phyloP scores from a whole-genome alignment of 2,888 invertebrate genomes.

The Sarcophaga caerulescens region DNA sequence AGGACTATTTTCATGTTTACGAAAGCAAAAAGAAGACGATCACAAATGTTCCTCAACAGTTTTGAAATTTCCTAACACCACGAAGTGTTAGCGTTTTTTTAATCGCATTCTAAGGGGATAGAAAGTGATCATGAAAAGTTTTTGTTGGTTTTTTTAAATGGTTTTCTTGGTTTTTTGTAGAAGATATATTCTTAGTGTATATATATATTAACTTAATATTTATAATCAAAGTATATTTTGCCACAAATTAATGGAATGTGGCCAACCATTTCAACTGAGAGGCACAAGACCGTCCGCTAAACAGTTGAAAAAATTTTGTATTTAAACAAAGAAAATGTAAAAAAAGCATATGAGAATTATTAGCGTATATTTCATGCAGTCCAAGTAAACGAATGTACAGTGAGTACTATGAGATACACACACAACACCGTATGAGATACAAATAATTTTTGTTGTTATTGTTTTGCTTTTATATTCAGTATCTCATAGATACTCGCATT shows the following conservation, averaged over 20 bases:
- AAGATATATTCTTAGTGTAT: slow-evolving; percentile 59
- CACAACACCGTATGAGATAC: not conserved
- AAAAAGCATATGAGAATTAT: slow-evolving; percentile 57
- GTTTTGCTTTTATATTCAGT: too few relatives aligned
- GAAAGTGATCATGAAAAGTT: slow-evolving; percentile 19
- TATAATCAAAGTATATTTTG: slow-evolving; percentile 70
- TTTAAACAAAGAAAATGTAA: slow-evolving; percentile 9
- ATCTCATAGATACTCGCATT: not conserved
- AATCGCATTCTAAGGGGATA: not conserved
- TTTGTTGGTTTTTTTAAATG: slow-evolving; percentile 54
- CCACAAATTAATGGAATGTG: slow-evolving; percentile 70
- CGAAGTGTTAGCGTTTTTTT: slow-evolving; percentile 58
- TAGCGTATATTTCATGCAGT: not conserved
- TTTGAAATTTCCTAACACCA: slow-evolving; percentile 62
- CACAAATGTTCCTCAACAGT: slow-evolving; percentile 54
- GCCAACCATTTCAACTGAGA: slow-evolving; percentile 72
- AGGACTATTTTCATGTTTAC: too few relatives aligned
- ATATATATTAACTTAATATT: slow-evolving; percentile 53
- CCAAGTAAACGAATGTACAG: not conserved
- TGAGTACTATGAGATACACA: not conserved
- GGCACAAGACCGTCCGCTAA: slow-evolving; percentile 68
- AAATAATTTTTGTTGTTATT: not conserved
- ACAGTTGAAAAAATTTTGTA: not conserved
- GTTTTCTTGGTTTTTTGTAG: slow-evolving; percentile 52
- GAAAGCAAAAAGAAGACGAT: slow-evolving; percentile 7